phyloP scores from a whole-genome alignment of 2,113 vertebrate species.

The Nymphicus hollandicus region DNA sequence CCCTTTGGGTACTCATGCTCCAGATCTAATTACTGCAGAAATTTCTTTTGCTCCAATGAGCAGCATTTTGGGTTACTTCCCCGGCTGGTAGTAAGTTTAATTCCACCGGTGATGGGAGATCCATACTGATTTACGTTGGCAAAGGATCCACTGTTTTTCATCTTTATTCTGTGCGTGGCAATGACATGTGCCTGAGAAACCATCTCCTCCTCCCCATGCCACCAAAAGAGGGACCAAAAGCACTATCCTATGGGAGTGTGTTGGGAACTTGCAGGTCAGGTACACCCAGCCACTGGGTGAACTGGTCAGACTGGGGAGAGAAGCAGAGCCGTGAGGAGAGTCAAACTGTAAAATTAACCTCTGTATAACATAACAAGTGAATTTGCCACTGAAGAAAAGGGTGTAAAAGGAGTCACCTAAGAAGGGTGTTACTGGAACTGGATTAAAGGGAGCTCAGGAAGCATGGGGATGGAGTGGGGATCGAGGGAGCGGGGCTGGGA shows the following conservation, averaged over 20 bases:
- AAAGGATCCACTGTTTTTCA: not conserved
- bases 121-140: not conserved
- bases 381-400: not conserved
- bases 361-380: rapidly evolving
- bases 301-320: not conserved
- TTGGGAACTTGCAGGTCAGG: rapidly evolving
- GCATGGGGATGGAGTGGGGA: rapidly evolving
- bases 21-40: conserved; percentile 65
- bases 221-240: rapidly evolving
- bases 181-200: rapidly evolving
- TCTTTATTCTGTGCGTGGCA: not conserved
- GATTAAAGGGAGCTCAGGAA: not conserved
- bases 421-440: not conserved
- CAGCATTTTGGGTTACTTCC: conserved; percentile 26
- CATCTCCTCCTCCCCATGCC: not conserved
- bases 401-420: not conserved
- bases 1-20: conserved; percentile 59
- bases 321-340: not conserved
- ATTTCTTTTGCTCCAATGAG: conserved; percentile 45
- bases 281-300: not conserved
- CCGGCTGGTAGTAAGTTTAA: not conserved
- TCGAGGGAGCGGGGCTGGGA: not conserved
- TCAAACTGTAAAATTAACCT: not conserved
- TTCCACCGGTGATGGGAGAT: not conserved
- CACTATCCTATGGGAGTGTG: rapidly evolving